Evolutionary conservation across 2,113 vertebrate species (phyloP), one percentile per base, ranked within the genome.

Genomic region (Sus scrofa): DNA sequence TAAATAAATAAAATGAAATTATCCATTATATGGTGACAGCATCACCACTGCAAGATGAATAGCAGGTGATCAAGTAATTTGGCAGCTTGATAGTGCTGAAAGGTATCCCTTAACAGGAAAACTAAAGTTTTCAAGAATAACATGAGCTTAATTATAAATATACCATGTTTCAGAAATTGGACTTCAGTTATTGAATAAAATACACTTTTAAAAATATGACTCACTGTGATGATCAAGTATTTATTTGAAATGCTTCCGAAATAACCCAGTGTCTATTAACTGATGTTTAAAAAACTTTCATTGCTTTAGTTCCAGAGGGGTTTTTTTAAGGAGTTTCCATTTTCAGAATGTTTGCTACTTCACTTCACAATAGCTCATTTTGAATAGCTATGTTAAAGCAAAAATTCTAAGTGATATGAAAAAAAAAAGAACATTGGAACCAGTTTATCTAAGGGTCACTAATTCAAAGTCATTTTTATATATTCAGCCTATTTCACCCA

Each of bases 121-220:
- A 44, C 44, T 71, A 81, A 56, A 63, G 27, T 52, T 71, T 62
- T 77, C 62, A 16, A 65, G 52, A 9, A 9, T 90, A 84, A 32
- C 19, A 2, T 20, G 26, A 86, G 26, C 73, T 50, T 77, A 13
- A n/a, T 75, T 67, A 54, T 30, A 58, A 81, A 22, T 54, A 30
- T 24, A 58, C 1, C 14, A 6, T 30, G 11, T 91, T 73, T 83
- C 44, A 74, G 78, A 89, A 92, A 63, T 86, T 9, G 15, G 27
- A 88, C 32, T 90, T 95, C 8, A 34, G 22, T 77, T 65, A 68
- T 37, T 93, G 44, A 94, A 62, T 34, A 86, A 73, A 79, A 32
- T 52, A 5, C 81, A 58, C 13, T 19, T 65, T 79, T 74, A 74
- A 56, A 56, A 39, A 52, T 24, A 4, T 50, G 30, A 87, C 44